A percentile compares a stretch with the other conserved stretches of the same genome.
phyloP scores from a whole-genome alignment of 2,797 vertebrate genomes.

The Premnoplex brunnescens region DNA sequence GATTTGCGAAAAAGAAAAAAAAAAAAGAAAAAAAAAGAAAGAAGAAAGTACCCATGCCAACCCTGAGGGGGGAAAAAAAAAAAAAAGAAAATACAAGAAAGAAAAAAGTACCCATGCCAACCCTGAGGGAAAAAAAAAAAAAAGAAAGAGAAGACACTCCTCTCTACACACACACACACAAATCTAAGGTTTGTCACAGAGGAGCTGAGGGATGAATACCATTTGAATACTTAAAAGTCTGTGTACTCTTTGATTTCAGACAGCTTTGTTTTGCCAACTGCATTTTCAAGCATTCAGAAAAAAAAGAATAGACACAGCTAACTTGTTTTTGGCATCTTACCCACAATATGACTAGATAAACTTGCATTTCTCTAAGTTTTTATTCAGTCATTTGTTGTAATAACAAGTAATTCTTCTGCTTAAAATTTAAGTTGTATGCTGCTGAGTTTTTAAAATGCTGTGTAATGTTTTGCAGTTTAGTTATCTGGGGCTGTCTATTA shows the following conservation, averaged over 20 bases:
- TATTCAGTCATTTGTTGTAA: neutral
- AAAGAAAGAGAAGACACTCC: neutral
- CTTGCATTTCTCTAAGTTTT: neutral
- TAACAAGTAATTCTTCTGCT: neutral
- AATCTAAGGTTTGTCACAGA: neutral
- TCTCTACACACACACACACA: neutral
- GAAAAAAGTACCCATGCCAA: neutral
- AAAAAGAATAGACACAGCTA: neutral
- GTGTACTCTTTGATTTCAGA: conserved; percentile 16
- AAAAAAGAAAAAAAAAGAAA: neutral
- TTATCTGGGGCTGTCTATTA: neutral
- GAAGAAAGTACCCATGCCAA: neutral
- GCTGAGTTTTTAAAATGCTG: neutral
- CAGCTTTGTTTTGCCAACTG: conserved; percentile 6
- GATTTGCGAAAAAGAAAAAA: neutral
- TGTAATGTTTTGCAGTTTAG: neutral
- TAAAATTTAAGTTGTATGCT: neutral
- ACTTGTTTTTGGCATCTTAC: neutral
- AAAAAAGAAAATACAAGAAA: neutral
- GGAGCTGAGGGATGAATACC: neutral
- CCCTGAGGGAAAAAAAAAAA: neutral
- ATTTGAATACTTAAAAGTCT: conserved; percentile 17
- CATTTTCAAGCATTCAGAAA: neutral
- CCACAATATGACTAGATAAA: neutral
- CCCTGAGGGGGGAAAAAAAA: neutral